Base-by-base conservation (phyloP, 2,888 invertebrate genomes). In the Nymphalis urticae region DNA sequence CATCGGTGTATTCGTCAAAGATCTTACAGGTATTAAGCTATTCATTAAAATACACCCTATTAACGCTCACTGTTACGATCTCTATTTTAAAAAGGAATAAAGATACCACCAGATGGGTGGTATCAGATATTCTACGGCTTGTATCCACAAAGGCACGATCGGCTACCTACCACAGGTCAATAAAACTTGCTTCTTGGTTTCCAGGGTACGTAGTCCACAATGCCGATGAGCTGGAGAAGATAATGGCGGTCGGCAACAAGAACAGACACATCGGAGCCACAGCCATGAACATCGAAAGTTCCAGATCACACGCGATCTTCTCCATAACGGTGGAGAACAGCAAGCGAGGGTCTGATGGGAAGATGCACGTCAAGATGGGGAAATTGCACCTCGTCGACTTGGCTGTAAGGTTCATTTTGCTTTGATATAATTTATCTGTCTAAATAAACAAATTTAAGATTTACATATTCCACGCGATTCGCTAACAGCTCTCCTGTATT, bases 1-100 rank as follows among this genome's bases (percentile, higher is more conserved):
- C 82, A 96, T 98, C 73, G 99, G 99, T 3, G 99, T 99, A 6
- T 99, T 98, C 85, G 99, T 99, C 0, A 98, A 99, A 87, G 99
- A 99, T 85, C 94, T 99, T 19, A 97, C 98, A 66, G 97, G 98
- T 92, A 58, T 60, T 42, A 4, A 42, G 42, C 2, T 50, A 17
- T 50, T 50, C 1, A 8, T 19, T 50, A 17, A n/a, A 8, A 50
- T 7, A n/a, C 7, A 50, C 0, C 21, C 3, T 13, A 13, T 9
- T 13, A 1, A 42, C 2, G 13, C 9, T 36, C 8, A 9, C 36
- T 8, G 27, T 27, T 27, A 27, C 4, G 27, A 27, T 27, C 27
- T 27, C 27, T 3, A 2, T 27, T 27, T 27, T 27, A 3, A 24
- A 2, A 24, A 24, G 3, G 27, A 27, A 27, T 27, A 3, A 2